Evolutionary conservation across 2,797 vertebrate species (phyloP), one percentile per base, ranked within the genome.

Genomic region (Trematomus bernacchii): DNA sequence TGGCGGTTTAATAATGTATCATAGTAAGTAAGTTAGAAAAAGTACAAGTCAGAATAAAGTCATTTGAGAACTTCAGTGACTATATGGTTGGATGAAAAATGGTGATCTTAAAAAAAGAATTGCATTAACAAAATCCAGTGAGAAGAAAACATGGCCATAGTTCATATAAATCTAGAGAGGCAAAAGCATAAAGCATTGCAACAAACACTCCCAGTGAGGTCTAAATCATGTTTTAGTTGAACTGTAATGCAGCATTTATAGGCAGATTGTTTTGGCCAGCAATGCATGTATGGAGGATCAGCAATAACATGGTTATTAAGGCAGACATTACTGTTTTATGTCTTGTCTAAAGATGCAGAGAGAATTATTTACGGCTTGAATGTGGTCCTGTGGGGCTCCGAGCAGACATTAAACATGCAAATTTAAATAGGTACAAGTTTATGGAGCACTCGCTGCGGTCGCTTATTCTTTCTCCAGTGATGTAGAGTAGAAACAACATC

Each of bases 281-380:
- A 19, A 27, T 61, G n/a, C 65, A 52, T 27, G 48, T 68, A 40
- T 59, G 46, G 33, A 16, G 42, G 18, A 71, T 16, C 6, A 23
- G 13, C 30, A 66, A 71, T 61, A 66, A 47, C 40, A 54, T 14
- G 62, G 58, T 57, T 54, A 59, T 74, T 71, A 61, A 62, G 23
- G 63, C 44, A 73, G 73, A 71, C 30, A 82, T 84, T 30, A 76
- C 43, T 65, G 66, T 76, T 76, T 80, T 63, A 77, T 73, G 72
- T 57, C 57, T 69, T 62, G 55, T 68, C 73, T 69, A 47, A 52
- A 48, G 65, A 81, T 53, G 33, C 30, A 59, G 16, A 69, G 33
- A 69, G 19, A 81, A 71, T 77, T 66, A 73, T 79, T 79, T 79
- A 74, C 30, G 66, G 30, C 68, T 61, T 69, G 9, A 55, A 42